Conservation (phyloP, 2,113 vertebrate species). For the Callocephalon fimbriatum region DNA sequence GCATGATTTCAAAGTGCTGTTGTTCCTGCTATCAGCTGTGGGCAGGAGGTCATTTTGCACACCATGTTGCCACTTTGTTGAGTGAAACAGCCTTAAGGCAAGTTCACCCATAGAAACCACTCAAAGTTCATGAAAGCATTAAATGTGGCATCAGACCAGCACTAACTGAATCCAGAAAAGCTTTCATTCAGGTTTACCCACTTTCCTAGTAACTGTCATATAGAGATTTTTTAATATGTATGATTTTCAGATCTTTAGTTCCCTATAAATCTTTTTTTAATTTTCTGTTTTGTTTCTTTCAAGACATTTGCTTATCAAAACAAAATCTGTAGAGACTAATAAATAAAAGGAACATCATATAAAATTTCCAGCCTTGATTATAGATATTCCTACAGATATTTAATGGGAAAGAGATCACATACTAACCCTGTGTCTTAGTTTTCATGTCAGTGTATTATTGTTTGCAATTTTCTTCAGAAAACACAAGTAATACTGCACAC, state of each 20-base stretch:
- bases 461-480: neutral
- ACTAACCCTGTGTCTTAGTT: neutral
- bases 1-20: neutral
- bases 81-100: neutral
- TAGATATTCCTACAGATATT: neutral
- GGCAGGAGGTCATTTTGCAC: neutral
- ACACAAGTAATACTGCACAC: neutral
- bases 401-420: neutral
- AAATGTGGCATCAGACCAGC: neutral
- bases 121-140: neutral
- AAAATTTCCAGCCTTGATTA: neutral
- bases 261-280: neutral
- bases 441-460: neutral
- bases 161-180: neutral
- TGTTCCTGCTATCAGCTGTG: neutral
- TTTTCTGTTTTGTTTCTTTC: neutral
- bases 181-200: neutral
- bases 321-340: neutral
- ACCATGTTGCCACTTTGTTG: neutral
- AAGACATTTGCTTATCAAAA: neutral
- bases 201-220: neutral
- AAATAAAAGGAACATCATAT: neutral
- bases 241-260: neutral
- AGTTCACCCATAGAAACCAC: neutral
- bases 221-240: neutral